Conservation (phyloP, 2,113 vertebrate genomes). For the Oreochromis niloticus region DNA sequence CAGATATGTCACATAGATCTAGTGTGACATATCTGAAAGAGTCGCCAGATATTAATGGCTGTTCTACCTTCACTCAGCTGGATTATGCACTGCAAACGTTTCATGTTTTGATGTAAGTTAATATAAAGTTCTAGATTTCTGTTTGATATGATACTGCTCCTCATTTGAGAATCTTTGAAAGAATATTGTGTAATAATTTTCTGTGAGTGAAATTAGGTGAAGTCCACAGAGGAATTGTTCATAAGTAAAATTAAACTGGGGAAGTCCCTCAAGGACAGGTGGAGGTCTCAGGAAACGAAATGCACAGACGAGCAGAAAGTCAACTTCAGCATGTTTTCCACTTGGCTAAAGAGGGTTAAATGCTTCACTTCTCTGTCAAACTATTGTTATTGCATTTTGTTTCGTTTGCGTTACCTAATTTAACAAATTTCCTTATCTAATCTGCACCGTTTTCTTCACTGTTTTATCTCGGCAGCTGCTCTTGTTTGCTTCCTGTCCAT, state of each 20-base stretch:
- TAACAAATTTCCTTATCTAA: neutral
- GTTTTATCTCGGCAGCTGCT: neutral
- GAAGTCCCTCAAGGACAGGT: slow-evolving; percentile 13
- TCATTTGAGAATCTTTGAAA: neutral
- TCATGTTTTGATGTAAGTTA: neutral
- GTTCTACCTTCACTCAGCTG: neutral
- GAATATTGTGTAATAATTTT: slow-evolving; percentile 2
- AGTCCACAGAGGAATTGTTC: neutral
- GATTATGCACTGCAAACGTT: neutral
- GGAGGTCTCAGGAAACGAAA: neutral
- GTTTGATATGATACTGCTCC: neutral
- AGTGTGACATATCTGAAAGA: neutral
- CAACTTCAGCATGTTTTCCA: neutral
- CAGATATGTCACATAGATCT: neutral
- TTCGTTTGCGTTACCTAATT: neutral
- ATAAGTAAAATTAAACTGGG: slow-evolving; percentile 10
- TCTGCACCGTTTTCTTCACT: neutral
- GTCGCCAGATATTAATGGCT: neutral
- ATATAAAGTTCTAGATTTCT: neutral
- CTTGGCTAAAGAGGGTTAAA: neutral
- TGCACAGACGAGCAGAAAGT: neutral
- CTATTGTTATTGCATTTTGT: neutral
- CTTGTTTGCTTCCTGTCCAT: neutral
- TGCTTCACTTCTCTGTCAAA: neutral
- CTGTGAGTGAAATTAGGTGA: slow-evolving; percentile 8